Evolutionary conservation across 2,888 invertebrate species (phyloP).

Genomic region (Chymomyza amoena): DNA sequence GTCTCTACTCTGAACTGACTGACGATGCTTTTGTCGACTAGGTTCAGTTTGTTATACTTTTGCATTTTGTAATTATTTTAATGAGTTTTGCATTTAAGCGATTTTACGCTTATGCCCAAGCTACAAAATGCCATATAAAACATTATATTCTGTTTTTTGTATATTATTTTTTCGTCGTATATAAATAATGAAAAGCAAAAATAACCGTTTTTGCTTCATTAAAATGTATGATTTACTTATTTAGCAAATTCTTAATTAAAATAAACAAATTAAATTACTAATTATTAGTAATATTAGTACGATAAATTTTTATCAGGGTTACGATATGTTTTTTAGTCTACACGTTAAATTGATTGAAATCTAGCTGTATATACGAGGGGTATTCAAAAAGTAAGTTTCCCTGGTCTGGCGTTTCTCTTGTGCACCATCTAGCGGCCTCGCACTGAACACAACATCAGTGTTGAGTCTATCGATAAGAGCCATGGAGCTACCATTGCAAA

Average conservation of each 20-base stretch:
- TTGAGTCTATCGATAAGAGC: too few species aligned
- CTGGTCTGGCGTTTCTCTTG: too few species aligned
- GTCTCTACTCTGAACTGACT: not conserved
- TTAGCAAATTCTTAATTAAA: conserved; percentile 25
- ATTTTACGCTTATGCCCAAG: conserved; percentile 39
- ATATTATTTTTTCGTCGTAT: conserved; percentile 44
- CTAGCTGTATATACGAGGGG: too few species aligned
- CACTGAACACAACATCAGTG: too few species aligned
- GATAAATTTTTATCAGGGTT: too few species aligned
- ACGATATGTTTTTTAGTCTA: too few species aligned
- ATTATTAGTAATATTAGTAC: too few species aligned
- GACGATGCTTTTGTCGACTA: not conserved
- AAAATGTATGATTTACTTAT: conserved; percentile 31
- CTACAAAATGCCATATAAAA: conserved; percentile 32
- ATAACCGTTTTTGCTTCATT: conserved; percentile 71
- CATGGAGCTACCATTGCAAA: too few species aligned
- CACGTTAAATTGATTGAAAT: too few species aligned
- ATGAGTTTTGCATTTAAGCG: conserved; percentile 71
- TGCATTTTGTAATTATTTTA: conserved; percentile 72
- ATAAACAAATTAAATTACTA: not conserved
- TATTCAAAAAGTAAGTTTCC: too few species aligned
- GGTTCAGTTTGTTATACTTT: conserved; percentile 65
- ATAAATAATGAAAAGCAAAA: conserved; percentile 44
- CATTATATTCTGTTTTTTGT: too few species aligned
- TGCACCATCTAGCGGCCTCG: too few species aligned